These are phyloP conservation scores for Drosophila mauritiana DNA, from an alignment of 1,140 invertebrate genomes.

Conservation along the genomic window DNA sequence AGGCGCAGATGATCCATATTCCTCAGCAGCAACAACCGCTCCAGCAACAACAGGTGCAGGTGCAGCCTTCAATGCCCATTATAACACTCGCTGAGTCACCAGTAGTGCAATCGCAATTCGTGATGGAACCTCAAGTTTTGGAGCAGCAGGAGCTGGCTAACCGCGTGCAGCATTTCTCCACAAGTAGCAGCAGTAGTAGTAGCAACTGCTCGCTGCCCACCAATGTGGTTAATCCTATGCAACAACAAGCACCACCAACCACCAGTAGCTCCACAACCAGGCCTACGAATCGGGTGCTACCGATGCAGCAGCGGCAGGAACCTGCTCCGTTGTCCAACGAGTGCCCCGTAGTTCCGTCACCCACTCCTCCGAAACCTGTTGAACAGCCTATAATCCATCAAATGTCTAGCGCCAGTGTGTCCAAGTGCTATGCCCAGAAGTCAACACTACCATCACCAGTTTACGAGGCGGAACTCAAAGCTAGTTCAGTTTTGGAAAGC, in stretches of 20 bases:
- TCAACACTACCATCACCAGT: conserved; percentile 27
- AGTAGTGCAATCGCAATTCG: conserved; percentile 45
- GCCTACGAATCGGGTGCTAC: conserved; percentile 91
- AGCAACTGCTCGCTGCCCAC: conserved; percentile 86
- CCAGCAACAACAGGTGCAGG: conserved; percentile 28
- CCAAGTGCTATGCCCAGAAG: conserved; percentile 49
- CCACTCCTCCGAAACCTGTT: conserved; percentile 55
- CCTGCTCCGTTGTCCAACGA: conserved; percentile 51
- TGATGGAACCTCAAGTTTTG: conserved; percentile 33
- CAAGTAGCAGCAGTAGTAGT: conserved; percentile 48
- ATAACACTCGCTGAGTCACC: conserved; percentile 44
- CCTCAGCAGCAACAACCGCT: conserved; percentile 32
- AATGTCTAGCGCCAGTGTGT: conserved; percentile 14
- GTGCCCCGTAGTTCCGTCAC: conserved; percentile 51
- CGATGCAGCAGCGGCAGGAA: conserved; percentile 87
- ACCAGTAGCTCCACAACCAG: conserved; percentile 36
- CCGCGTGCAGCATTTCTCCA: conserved; percentile 86
- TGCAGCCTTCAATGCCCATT: conserved; percentile 46
- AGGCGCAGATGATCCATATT: conserved; percentile 29
- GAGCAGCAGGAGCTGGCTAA: conserved; percentile 37
- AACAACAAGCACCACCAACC: conserved; percentile 65
- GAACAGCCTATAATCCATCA: conserved; percentile 43
- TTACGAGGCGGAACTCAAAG: conserved; percentile 68
- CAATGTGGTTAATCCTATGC: conserved; percentile 88
- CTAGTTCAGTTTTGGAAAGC: conserved; percentile 62